These are phyloP conservation scores for Schizopygopsis pylzovi DNA, from an alignment of 2,797 vertebrate genomes.

Conservation along the genomic window DNA sequence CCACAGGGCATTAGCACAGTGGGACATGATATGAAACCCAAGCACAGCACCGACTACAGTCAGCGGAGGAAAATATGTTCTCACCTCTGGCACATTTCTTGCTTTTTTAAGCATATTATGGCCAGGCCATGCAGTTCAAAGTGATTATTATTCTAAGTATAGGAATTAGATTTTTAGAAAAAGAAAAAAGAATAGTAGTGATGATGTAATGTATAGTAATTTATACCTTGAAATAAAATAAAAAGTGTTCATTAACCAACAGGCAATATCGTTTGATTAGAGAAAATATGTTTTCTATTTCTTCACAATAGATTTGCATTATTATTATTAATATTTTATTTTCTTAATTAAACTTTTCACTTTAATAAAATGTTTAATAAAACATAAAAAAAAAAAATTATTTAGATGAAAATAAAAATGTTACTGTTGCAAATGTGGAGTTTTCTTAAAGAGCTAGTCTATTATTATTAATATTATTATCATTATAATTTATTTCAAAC, in stretches of 20 bases:
- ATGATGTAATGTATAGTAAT: background rate
- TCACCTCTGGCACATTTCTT: constrained; percentile 16
- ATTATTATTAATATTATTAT: background rate
- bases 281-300: background rate
- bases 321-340: background rate
- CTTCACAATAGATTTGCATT: background rate
- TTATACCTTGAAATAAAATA: background rate
- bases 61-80: background rate
- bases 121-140: background rate
- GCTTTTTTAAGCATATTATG: constrained; percentile 4
- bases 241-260: background rate
- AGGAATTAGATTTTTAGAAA: background rate
- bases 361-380: background rate
- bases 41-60: background rate
- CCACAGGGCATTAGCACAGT: constrained; percentile 19
- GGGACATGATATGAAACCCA: constrained; percentile 21
- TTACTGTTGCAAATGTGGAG: background rate
- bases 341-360: background rate
- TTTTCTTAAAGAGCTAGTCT: background rate
- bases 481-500: too few species aligned
- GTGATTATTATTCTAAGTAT: background rate
- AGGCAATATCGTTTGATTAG: background rate
- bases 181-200: background rate
- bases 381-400: background rate
- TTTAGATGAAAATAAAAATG: too few species aligned